Conservation (phyloP, 2,797 vertebrate species). For the Falco peregrinus region DNA sequence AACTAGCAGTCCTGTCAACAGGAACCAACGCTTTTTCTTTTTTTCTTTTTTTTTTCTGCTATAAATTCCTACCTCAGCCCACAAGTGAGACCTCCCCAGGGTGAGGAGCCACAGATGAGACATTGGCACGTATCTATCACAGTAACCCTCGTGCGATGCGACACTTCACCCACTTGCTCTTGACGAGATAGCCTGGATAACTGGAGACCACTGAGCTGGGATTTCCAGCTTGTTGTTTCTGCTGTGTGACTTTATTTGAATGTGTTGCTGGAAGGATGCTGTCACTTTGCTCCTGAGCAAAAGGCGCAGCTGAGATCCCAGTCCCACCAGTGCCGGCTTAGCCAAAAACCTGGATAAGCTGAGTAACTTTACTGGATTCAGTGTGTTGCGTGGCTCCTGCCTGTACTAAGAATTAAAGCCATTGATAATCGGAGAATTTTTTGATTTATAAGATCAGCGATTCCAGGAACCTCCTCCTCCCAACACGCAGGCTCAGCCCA, state of each 20-base stretch:
- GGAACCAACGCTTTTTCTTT: background rate
- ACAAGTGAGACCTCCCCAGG: accelerated
- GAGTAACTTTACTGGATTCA: background rate
- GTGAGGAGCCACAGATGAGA: background rate
- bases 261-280: background rate
- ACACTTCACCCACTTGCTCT: background rate
- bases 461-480: background rate
- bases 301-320: background rate
- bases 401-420: background rate
- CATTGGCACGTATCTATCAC: background rate
- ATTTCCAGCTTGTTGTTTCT: background rate
- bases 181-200: background rate
- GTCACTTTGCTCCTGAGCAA: background rate
- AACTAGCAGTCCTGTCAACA: background rate
- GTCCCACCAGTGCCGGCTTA: background rate
- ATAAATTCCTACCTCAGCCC: background rate
- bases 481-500: background rate
- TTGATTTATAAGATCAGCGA: background rate
- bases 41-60: background rate
- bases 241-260: background rate
- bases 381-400: background rate
- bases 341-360: background rate
- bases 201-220: background rate
- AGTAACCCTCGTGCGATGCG: background rate
- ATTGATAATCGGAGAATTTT: background rate